Base-by-base conservation (phyloP, 2,888 invertebrate genomes). In the Aproaerema taeniolella region DNA sequence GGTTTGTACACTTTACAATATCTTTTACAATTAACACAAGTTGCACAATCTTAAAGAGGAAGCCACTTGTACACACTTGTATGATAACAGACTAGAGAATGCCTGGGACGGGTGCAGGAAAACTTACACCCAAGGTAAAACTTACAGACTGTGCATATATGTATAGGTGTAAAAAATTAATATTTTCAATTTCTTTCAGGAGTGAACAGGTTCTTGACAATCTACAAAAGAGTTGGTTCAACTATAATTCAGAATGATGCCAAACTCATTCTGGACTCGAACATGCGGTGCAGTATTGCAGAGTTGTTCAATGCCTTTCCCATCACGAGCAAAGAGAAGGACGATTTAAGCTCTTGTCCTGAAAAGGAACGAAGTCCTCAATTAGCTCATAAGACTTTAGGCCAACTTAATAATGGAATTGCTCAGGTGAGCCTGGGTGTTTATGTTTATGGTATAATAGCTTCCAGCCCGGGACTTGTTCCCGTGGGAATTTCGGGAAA, bases 161-260 rank as follows among this genome's bases (percentile, higher is more conserved):
- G n/a, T n/a, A n/a, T n/a, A n/a, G n/a, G n/a, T n/a, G n/a, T n/a
- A n/a, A n/a, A n/a, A n/a, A n/a, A n/a, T n/a, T n/a, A n/a, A n/a
- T n/a, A n/a, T n/a, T n/a, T n/a, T n/a, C n/a, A n/a, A n/a, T 20
- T 6, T 10, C 7, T 42, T 43, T 6, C 89, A 88, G 92, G 91
- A 30, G 88, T 89, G 0, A 90, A 89, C 55, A 87, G 94, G 0
- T 92, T 83, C 56, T 53, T 94, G 39, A 93, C 92, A 9, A 89
- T 93, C 20, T 91, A 90, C 59, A 94, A 94, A 67, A 82, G 91
- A 24, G 86, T 89, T 40, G 90, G 90, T 1, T 91, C 91, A 0
- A 90, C 90, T 1, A 91, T 91, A 34, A 89, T 91, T 16, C 91
- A 91, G 58, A 89, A 88, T 48, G 90, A 91, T 67, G 91, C 92